phyloP scores from a whole-genome alignment of 92 coral and sea anemone genomes.

The Isaurus tuberculatus region DNA sequence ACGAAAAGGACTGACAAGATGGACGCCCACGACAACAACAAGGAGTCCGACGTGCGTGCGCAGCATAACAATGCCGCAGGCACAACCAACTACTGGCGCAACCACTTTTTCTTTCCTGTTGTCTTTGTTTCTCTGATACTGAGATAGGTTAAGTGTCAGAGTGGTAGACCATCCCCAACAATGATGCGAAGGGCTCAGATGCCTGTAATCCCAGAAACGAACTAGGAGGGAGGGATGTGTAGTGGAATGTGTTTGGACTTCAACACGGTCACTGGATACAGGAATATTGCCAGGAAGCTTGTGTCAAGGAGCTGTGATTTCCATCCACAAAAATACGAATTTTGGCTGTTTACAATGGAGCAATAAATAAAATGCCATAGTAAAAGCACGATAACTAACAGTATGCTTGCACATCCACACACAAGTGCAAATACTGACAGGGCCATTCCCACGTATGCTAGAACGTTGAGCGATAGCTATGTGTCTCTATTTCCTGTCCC shows the following conservation, averaged over 20 bases:
- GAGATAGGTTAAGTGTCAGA: too few relatives aligned
- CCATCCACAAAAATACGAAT: neutral
- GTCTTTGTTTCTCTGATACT: too few relatives aligned
- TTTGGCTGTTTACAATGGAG: conserved; percentile 4
- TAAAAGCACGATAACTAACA: neutral
- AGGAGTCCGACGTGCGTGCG: too few relatives aligned
- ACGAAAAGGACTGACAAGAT: too few relatives aligned
- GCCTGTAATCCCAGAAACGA: too few relatives aligned
- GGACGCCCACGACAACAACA: too few relatives aligned
- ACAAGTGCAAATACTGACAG: neutral
- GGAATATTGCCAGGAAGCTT: too few relatives aligned
- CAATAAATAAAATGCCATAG: conserved; percentile 1
- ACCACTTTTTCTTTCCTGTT: neutral
- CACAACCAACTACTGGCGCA: too few relatives aligned
- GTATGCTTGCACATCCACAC: neutral
- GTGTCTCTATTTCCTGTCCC: neutral
- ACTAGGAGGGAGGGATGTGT: neutral
- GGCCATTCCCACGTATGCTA: neutral
- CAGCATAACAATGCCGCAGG: too few relatives aligned
- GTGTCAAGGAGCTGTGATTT: too few relatives aligned
- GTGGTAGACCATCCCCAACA: too few relatives aligned
- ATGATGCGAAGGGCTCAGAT: neutral
- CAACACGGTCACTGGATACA: too few relatives aligned
- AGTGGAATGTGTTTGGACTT: neutral
- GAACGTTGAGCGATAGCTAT: neutral